Base-by-base conservation (phyloP, 2,888 invertebrate genomes). In the Tenthredo notha region DNA sequence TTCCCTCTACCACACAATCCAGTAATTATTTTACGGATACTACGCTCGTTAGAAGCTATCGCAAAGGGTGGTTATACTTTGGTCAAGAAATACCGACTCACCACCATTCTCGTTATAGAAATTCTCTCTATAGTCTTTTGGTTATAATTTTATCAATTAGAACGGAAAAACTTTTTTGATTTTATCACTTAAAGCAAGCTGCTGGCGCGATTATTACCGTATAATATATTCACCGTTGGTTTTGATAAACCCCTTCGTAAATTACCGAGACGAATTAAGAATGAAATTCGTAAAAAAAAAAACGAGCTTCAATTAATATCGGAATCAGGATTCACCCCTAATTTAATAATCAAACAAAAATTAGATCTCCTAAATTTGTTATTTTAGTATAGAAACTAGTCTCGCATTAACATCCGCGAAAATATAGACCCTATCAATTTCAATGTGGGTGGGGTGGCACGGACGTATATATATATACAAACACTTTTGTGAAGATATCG, bases 21-120 rank as follows among this genome's bases (percentile, higher is more conserved):
- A 33, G 67, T 67, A 67, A 67, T 67, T 67, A 67, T 67, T 67
- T 67, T 12, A 67, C 67, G 67, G 67, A 67, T 67, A 67, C 33
- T 67, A 1, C 67, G 29, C 33, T 67, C 33, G 12, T 67, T 67
- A 18, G 33, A 18, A 67, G 67, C 33, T 33, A 33, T 18, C 67
- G 67, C 0, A 67, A 67, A 18, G 12, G 6, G 67, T 33, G 67
- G 25, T 61, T 61, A 33, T 33, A 33, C 67, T 33, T 67, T 33
- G 67, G 43, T 43, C 10, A 43, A 74, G 74, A 74, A 74, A 74
- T 74, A 67, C 25, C 10, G 43, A 40, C n/a, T n/a, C n/a, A 10
- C 43, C n/a, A 37, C 40, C 10, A 12, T n/a, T 21, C 72, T 37
- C 70, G 18, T 33, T 37, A 70, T 12, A 29, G 18, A 21, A n/a